Evolutionary conservation across 1,140 invertebrate genomes (phyloP), one percentile per base, ranked within the genome.

Genomic region (Belonocnema kinseyi): DNA sequence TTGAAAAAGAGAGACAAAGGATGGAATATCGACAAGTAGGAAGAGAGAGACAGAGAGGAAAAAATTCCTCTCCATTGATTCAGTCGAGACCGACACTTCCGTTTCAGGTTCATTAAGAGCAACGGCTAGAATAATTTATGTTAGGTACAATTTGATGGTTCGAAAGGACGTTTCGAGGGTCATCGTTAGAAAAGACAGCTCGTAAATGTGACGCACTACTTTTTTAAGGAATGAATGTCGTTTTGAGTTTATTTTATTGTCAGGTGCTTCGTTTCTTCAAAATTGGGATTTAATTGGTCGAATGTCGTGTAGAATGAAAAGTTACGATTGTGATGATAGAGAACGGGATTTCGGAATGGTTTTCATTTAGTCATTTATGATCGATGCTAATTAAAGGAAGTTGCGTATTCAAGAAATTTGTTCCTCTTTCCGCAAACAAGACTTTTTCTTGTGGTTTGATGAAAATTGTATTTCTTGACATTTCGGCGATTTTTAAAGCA

Each of bases 61-160:
- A 40, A 66, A 66, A 66, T 66, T 66, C 61, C 61, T 66, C 61
- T 40, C 33, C 11, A 66, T 66, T 66, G 21, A 61, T 61, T 61
- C 58, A 61, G 58, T 26, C 33, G 58, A 66, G 40, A 66, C 61
- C 61, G 61, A 66, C 61, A 66, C 61, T 66, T 66, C 61, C 61
- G 61, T 66, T 66, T 66, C 61, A 66, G 61, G 61, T 66, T 66
- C 61, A 66, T 66, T 66, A 66, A 66, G 61, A 66, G 61, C 61
- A 66, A 66, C 61, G 61, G 61, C 33, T 66, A 66, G 61, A 66
- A 66, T 66, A 66, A 66, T 66, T 66, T 66, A 66, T 66, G 61
- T 66, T 46, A 40, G 61, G 61, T 66, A 66, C 61, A 66, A 66
- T 66, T 66, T 66, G 61, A 66, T 66, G 61, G 33, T 66, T 33